A percentile compares a stretch with the other conserved stretches of the same genome.
phyloP scores from a whole-genome alignment of 2,888 invertebrate species.

The Serripes groenlandicus region DNA sequence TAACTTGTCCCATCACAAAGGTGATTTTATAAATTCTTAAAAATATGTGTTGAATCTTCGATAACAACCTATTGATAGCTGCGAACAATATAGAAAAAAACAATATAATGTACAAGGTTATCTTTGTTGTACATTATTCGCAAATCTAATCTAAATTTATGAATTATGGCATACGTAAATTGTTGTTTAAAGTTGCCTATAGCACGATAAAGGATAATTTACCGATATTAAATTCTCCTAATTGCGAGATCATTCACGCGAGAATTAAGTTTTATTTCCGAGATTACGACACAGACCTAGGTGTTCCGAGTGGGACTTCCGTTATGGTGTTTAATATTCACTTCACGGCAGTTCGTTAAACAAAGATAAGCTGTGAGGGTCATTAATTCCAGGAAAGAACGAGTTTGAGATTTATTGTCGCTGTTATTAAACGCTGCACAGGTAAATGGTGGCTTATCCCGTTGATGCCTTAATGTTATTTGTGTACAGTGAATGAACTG shows the following conservation, averaged over 20 bases:
- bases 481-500: no score
- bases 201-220: neutral
- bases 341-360: neutral
- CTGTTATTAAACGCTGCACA: neutral
- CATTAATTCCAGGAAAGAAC: neutral
- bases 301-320: slow-evolving; percentile 10
- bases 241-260: neutral
- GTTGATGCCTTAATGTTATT: no score
- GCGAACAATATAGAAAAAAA: no score
- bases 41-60: no score
- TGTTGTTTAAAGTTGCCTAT: neutral
- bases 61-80: no score
- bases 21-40: no score
- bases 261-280: neutral
- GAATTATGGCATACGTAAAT: no score
- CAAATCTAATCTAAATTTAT: no score
- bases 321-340: slow-evolving; percentile 8
- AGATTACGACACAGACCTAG: neutral
- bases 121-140: no score
- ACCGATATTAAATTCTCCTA: neutral
- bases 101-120: no score
- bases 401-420: neutral
- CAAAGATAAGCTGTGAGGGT: neutral
- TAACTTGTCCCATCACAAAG: no score
- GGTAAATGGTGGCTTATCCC: no score